A percentile compares a stretch with the other conserved stretches of the same genome.
phyloP scores from a whole-genome alignment of 1,140 invertebrate species.

The Neodiprion virginianus region DNA sequence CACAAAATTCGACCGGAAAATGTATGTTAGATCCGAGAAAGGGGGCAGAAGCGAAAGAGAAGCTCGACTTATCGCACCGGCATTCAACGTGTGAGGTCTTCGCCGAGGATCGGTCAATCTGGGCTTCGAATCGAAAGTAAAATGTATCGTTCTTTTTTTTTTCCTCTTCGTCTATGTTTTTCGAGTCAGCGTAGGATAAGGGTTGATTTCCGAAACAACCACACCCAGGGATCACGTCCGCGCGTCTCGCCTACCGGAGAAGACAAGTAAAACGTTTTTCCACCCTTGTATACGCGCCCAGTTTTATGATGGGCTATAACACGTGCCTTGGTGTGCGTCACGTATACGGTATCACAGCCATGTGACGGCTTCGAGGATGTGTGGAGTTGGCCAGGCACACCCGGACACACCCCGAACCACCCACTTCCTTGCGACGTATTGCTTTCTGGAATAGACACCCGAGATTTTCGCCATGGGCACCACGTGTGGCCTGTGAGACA shows the following conservation, averaged over 20 bases:
- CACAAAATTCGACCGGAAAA: no score
- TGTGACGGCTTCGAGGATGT: neutral
- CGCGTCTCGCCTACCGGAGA: neutral
- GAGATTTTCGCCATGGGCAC: neutral
- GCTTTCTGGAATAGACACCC: conserved; percentile 7
- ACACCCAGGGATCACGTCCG: neutral
- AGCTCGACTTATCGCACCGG: neutral
- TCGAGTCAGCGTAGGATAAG: neutral
- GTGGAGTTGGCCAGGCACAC: neutral
- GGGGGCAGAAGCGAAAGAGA: no score
- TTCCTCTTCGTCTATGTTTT: neutral
- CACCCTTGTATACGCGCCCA: neutral
- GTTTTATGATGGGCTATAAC: neutral
- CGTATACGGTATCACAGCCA: neutral
- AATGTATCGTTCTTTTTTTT: neutral
- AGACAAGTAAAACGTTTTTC: conserved; percentile 7
- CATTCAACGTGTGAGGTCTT: neutral
- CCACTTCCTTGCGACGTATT: conserved; percentile 7
- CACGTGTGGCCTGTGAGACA: neutral
- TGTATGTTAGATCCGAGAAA: no score
- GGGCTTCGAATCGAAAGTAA: neutral
- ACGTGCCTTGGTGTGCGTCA: neutral
- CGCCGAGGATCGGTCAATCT: neutral
- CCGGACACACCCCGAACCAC: conserved; percentile 6
- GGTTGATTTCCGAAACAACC: conserved; percentile 2